phyloP scores from a whole-genome alignment of 2,797 vertebrate genomes.

The Lophius americanus region DNA sequence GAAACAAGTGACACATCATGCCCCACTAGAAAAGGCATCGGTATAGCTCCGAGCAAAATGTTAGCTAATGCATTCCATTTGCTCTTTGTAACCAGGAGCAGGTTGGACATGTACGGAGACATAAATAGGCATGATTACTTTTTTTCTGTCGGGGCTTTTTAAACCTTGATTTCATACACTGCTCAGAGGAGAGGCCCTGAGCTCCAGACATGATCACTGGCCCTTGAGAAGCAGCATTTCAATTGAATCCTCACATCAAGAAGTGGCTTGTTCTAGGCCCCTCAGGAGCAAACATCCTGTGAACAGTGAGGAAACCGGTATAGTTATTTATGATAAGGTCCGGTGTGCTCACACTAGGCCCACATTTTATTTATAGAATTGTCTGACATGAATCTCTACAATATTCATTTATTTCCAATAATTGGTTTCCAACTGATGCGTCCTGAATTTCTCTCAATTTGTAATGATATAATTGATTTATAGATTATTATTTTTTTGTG shows the following conservation, averaged over 20 bases:
- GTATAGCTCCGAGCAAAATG: constrained; percentile 87
- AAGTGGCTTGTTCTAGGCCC: constrained; percentile 51
- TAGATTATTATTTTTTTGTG: not conserved
- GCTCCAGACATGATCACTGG: constrained; percentile 63
- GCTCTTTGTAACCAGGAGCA: constrained; percentile 84
- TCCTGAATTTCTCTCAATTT: not conserved
- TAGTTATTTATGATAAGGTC: constrained; percentile 49
- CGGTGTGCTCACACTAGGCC: not conserved
- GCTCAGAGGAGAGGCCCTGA: constrained; percentile 75
- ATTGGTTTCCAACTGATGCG: not conserved
- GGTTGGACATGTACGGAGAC: constrained; percentile 85
- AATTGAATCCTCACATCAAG: constrained; percentile 71
- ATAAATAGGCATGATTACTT: constrained; percentile 83
- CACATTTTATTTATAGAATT: constrained; percentile 3
- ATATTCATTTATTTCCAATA: not conserved
- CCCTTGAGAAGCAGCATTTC: constrained; percentile 65
- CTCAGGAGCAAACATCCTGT: constrained; percentile 63
- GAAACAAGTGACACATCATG: constrained; percentile 86
- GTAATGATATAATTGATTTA: not conserved
- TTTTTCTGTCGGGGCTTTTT: constrained; percentile 85
- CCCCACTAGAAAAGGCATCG: constrained; percentile 84
- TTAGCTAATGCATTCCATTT: constrained; percentile 89
- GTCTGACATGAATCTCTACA: not conserved
- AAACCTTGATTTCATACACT: constrained; percentile 83
- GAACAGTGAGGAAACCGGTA: constrained; percentile 48